Evolutionary conservation across 2,888 invertebrate genomes (phyloP), one percentile per base, ranked within the genome.

Genomic region (Strigamia maritima): DNA sequence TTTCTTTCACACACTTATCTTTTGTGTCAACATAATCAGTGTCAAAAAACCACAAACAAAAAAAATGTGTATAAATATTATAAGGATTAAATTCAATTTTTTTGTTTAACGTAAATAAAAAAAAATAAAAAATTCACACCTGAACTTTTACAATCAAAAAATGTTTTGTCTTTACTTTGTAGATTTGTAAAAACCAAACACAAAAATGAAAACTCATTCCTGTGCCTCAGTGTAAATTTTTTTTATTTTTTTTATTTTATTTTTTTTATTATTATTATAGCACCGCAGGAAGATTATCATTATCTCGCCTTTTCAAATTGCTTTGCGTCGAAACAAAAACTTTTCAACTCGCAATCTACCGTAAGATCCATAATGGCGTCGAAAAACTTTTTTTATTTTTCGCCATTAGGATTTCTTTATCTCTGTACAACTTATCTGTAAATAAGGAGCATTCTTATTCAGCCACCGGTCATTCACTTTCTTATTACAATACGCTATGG

Each of bases 1-100:
- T 70, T 70, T 70, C 70, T 70, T 65, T 65, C 65, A 65, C 65
- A 65, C 60, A 65, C 26, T 65, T 65, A 65, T 65, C 65, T 65
- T 70, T 70, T 70, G 28, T 70, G 70, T 70, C 70, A 70, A 70
- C 70, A 26, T 70, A 70, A 70, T 70, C 70, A 70, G 70, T 70
- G 70, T 70, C 70, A 49, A 70, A 49, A 70, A 60, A 70, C 26
- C 70, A 28, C 26, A 70, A 70, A 4, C 28, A 28, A 70, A 70
- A 70, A 70, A 70, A 28, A 26, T n/a, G n/a, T n/a, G 14, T 70
- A n/a, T 26, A 28, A 26, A 24, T 70, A 70, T 70, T 70, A 70
- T 1, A 70, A 70, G 28, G 26, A 70, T 70, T 70, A 70, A 70
- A 12, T 28, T 70, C 12, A 7, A 70, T 10, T 26, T 10, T 26